Conservation (phyloP, 2,888 invertebrate genomes). For the Brachyopa scutellaris region DNA sequence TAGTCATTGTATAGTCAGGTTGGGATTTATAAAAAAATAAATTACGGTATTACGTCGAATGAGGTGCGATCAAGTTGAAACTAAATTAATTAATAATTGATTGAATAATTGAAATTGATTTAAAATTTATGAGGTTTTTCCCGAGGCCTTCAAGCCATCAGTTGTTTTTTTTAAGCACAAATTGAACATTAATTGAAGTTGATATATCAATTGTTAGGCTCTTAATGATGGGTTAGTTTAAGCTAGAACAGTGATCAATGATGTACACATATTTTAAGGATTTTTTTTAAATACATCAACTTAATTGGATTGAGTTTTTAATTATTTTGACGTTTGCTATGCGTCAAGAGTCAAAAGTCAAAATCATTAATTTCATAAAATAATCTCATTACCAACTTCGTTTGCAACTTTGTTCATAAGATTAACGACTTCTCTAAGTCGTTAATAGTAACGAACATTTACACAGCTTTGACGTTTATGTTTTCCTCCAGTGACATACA, state of each 20-base stretch:
- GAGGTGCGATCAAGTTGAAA: constrained; percentile 51
- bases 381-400: too few relatives aligned
- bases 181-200: not conserved
- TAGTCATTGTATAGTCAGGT: constrained; percentile 38
- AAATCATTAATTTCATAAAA: too few relatives aligned
- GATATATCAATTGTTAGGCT: constrained; percentile 12
- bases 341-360: too few relatives aligned
- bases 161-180: not conserved
- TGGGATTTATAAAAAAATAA: not conserved
- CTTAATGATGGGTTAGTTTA: not conserved
- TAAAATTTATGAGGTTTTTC: constrained; percentile 2
- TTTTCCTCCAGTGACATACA: too few relatives aligned
- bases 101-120: constrained; percentile 40
- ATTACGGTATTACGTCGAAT: constrained; percentile 32
- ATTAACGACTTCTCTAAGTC: too few relatives aligned
- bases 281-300: not conserved
- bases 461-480: too few relatives aligned
- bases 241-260: not conserved
- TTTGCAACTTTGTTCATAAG: too few relatives aligned
- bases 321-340: too few relatives aligned
- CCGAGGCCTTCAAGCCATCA: constrained; percentile 16
- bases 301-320: too few relatives aligned
- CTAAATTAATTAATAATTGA: constrained; percentile 57
- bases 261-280: not conserved
- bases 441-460: too few relatives aligned